Base-by-base conservation (phyloP, 2,797 vertebrate genomes). In the Gallinago stenura region DNA sequence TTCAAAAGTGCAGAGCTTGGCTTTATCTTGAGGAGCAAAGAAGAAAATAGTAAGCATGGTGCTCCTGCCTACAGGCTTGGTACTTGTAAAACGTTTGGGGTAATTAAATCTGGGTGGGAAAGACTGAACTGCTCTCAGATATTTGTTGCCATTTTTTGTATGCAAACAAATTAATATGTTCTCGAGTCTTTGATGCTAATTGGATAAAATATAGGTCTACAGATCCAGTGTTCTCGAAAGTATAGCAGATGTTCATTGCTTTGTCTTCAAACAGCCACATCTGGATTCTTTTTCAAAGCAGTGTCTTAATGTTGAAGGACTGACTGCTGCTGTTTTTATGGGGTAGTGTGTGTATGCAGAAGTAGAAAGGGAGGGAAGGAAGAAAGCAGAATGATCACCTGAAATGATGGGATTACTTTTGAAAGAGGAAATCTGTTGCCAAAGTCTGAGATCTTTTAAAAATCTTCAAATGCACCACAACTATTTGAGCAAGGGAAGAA, bases 81-180 rank as follows among this genome's bases (percentile, higher is more conserved):
- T 98, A 97, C 96, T 98, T 98, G 97, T 98, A 98, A 98, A 98
- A 98, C 98, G 97, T 98, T 97, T 98, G 88, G 97, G 97, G 98
- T 98, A 98, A 97, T 95, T 97, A 97, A 97, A 96, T 93, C 78
- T 97, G 81, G 56, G 89, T 94, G 37, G 20, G 53, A 83, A 92
- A 56, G 64, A 64, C 2, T 72, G 51, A 62, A 69, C 64, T 57
- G 35, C 62, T 89, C 68, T 96, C 71, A 95, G 28, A 86, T 84
- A 83, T 91, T 62, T 85, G 37, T 56, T 6, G 75, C 78, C 4
- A 20, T 50, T 66, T 91, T 72, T 86, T 46, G 30, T 75, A 95
- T 94, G 78, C 96, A 97, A 95, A 93, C 87, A 97, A 96, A 97
- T 96, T 96, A 96, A 48, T 97, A 97, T 97, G 89, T 97, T 97